Evolutionary conservation across 2,113 vertebrate genomes (phyloP), one percentile per base, ranked within the genome.

Genomic region (Eurystomus gularis): DNA sequence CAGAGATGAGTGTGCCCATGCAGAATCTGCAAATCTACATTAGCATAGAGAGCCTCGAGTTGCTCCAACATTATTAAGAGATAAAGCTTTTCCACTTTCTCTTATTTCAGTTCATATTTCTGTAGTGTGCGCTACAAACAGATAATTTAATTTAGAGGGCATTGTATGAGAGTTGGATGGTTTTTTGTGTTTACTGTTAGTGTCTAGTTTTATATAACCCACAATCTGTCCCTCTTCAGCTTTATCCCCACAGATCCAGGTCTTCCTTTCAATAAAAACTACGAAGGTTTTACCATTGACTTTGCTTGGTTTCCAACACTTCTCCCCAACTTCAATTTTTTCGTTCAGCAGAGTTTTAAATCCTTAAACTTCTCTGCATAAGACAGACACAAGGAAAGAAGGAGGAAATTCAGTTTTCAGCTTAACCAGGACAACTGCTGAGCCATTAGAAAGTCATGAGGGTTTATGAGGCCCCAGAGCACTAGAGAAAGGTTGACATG

Each of bases 321-420:
- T 80, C 48, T 88, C 13, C 31, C 6, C 6, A 42, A 9, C 33
- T 65, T 35, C 14, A 28, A 1, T 33, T 85, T 80, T 81, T 66
- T 78, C 11, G 16, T 75, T 88, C 60, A 75, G 13, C 51, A 37
- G 44, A 40, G 9, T 62, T 69, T 95, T 31, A 82, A 90, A 39
- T 12, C 10, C 60, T 76, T 31, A 51, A 8, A 39, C 6, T 88
- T 86, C 60, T 88, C n/a, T 66, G 19, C 33, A 18, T 69, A 65
- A 82, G 40, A 82, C 15, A 40, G 89, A 28, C n/a, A 70, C 6
- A 54, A 66, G 11, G 26, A 88, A 83, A 21, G 51, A 80, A 73
- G 49, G 52, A 75, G 71, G 25, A 78, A 95, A 88, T 70, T 33
- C n/a, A 29, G 4, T 93, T 83, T 81, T 88, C 76, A 77, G 17